Evolutionary conservation across 2,113 vertebrate genomes (phyloP), one percentile per base, ranked within the genome.

Genomic region (Mustela lutreola): DNA sequence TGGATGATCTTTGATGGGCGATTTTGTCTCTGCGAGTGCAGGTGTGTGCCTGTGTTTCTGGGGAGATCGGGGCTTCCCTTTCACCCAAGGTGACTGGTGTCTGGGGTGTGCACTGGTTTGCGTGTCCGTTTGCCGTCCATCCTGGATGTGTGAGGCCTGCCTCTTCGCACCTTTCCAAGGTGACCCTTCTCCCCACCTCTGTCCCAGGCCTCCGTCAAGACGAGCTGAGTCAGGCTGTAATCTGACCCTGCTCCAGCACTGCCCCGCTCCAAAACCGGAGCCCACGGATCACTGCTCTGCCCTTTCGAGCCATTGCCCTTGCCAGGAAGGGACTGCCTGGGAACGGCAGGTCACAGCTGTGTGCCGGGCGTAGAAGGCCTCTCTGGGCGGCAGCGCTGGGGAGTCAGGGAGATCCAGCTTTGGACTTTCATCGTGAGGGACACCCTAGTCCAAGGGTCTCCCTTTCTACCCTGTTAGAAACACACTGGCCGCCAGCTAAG

Each of bases 211-310:
- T 91, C 95, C 93, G 95, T 84, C 45, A 70, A 85, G 86, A 96
- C 81, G 84, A 88, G 97, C 96, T 95, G 85, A 96, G 94, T 98
- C 97, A 98, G 92, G 90, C 83, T 98, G 97, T 98, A 97, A 98
- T 79, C 86, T 31, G 53, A 76, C 42, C 73, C 45, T 12, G 76
- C 48, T 62, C 22, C 60, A 33, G 76, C 94, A 84, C 65, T 19
- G 22, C 67, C 84, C n/a, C 3, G 0, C 50, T 95, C 90, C 28
- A 87, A 96, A 94, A 97, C 90, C 11, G 67, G 95, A 98, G 93
- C 83, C 42, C 4, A 8, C 0, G 48, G 89, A 21, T 96, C 86
- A 76, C 62, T 18, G 6, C 83, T 76, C 36, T 96, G 89, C 62
- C 53, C 95, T 91, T 93, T 87, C 11, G 53, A 48, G 39, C 75